Evolutionary conservation across 2,888 invertebrate genomes (phyloP), one percentile per base, ranked within the genome.

Genomic region (Conchocele bisecta): DNA sequence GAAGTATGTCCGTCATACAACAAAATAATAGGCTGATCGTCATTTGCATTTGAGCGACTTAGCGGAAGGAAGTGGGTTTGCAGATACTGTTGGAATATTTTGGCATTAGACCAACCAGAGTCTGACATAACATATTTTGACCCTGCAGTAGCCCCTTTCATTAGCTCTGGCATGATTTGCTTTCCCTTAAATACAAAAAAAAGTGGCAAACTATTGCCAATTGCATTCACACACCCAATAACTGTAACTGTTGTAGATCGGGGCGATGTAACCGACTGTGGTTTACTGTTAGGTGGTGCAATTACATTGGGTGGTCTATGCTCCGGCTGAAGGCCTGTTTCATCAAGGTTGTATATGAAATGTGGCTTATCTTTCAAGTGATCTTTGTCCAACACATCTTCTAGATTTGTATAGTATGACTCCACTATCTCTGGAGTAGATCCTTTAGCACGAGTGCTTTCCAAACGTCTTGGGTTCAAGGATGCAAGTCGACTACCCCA

Each of bases 141-240:
- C 11, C 65, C 59, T 13, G 42, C 7, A 6, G 39, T 37, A 17
- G 46, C 29, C 0, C 54, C 60, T 2, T 61, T 35, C 9, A 63
- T 2, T 1, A 69, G 29, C 2, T 69, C 69, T 20, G 24, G n/a
- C 11, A 44, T 63, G 3, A 41, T 44, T 6, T 51, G 35, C 42
- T 61, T 56, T 6, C 69, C 71, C 41, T 69, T 64, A 41, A 69
- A 69, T 4, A 69, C 24, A 50, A 58, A 50, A 28, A 44, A 64
- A 11, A 51, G 63, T 15, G 69, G 63, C 2, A 69, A 9, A 3
- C 29, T 9, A 11, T 57, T 39, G 4, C 69, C 69, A 20, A 64
- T 3, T 2, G 69, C 63, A 51, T 64, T 69, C 4, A 44, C 63
- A 50, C 69, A 63, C n/a, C 50, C 69, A 44, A 69, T 69, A 9